Percentiles rank a stretch among this genome's conserved stretches.
These are phyloP conservation scores for Ophion ellenae DNA, from an alignment of 2,888 invertebrate species.

Conservation along the genomic window DNA sequence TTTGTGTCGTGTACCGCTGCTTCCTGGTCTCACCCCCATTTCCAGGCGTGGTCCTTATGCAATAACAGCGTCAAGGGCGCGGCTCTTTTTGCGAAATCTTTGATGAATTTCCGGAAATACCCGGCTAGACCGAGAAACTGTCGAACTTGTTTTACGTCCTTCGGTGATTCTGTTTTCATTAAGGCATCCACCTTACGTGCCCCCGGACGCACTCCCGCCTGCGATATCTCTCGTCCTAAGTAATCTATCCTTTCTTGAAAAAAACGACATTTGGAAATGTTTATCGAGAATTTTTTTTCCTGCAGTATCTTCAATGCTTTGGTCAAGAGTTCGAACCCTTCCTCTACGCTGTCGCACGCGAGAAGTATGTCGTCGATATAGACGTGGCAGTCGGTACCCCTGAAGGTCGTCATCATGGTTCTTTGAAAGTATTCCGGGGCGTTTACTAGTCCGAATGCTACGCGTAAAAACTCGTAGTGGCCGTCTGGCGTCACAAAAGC, in stretches of 20 bases:
- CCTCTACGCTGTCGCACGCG: conserved; percentile 59
- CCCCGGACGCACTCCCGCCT: conserved; percentile 46
- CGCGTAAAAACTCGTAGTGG: conserved; percentile 78
- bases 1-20: conserved; percentile 16
- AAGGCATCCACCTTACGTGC: conserved; percentile 15
- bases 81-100: conserved; percentile 9
- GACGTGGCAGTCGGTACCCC: conserved; percentile 55
- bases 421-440: conserved; percentile 79
- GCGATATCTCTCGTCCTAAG: conserved; percentile 49
- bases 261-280: conserved; percentile 69
- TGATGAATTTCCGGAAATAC: conserved; percentile 30
- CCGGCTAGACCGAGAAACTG: conserved; percentile 32
- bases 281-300: conserved; percentile 69
- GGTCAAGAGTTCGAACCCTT: conserved; percentile 67
- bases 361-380: conserved; percentile 73
- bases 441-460: conserved; percentile 81
- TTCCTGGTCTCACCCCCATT: conserved; percentile 17
- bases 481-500: conserved; percentile 80
- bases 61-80: conserved; percentile 14
- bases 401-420: conserved; percentile 72
- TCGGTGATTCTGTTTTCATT: conserved; percentile 24
- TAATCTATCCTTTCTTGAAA: conserved; percentile 59
- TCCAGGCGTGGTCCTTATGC: conserved; percentile 1
- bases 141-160: conserved; percentile 32
- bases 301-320: conserved; percentile 64